Conservation (phyloP, 2,888 invertebrate species). For the Apodemia mormo region DNA sequence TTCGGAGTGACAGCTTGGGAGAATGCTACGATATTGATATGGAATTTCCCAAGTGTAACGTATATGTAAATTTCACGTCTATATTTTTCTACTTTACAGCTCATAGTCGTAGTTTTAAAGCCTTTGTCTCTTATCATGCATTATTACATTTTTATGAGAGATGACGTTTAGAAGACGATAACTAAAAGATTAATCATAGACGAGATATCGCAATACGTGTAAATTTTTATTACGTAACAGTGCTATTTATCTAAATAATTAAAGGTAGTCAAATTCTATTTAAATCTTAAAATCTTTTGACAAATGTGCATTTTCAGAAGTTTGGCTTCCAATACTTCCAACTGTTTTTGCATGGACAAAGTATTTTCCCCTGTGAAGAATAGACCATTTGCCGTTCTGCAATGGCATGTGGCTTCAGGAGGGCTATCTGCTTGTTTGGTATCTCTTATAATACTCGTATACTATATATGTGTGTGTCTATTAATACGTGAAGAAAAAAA, state of each 20-base stretch:
- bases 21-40: conserved; percentile 47
- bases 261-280: not conserved
- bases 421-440: no score
- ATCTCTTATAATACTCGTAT: no score
- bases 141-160: no score
- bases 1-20: conserved; percentile 54
- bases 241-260: not conserved
- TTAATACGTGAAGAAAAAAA: no score
- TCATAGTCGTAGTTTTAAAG: conserved; percentile 17
- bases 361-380: no score
- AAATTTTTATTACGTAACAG: not conserved
- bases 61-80: conserved; percentile 25
- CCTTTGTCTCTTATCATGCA: not conserved
- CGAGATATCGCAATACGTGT: not conserved
- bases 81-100: conserved; percentile 16
- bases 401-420: no score
- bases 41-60: conserved; percentile 60
- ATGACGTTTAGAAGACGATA: no score
- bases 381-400: no score
- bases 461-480: no score
- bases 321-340: no score
- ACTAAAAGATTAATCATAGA: not conserved
- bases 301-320: no score
- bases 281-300: not conserved
- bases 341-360: no score